These are phyloP conservation scores for Lumbricus terrestris DNA, from an alignment of 2,888 invertebrate genomes.

Conservation along the genomic window DNA sequence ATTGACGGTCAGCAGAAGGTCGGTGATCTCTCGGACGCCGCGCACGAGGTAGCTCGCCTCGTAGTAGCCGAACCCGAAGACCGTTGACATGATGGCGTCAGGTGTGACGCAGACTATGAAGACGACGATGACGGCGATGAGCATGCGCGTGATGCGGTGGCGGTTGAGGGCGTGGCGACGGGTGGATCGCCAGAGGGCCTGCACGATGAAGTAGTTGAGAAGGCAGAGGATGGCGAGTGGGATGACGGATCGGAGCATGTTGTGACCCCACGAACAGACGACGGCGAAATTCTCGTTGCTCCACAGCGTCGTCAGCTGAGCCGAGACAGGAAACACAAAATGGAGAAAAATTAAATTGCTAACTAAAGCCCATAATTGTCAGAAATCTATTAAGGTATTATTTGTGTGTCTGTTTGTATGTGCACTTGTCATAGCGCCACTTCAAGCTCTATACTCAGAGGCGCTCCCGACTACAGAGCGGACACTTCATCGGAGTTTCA, in stretches of 20 bases:
- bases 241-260: not conserved
- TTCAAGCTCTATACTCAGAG: too few relatives aligned
- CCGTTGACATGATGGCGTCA: slow-evolving; percentile 43
- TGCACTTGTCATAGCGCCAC: too few relatives aligned
- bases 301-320: not conserved
- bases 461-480: too few relatives aligned
- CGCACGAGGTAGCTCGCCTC: slow-evolving; percentile 37
- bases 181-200: slow-evolving; percentile 12
- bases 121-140: slow-evolving; percentile 42
- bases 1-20: slow-evolving; percentile 53
- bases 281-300: not conserved
- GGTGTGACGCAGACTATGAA: slow-evolving; percentile 43
- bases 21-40: slow-evolving; percentile 47
- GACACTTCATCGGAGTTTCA: too few relatives aligned
- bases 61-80: slow-evolving; percentile 40
- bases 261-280: slow-evolving; percentile 12
- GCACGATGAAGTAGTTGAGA: slow-evolving; percentile 12
- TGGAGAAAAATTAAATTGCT: not conserved
- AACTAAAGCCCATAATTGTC: too few relatives aligned
- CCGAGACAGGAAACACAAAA: not conserved
- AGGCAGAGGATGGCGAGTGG: slow-evolving; percentile 6
- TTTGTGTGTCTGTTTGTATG: too few relatives aligned
- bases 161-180: slow-evolving; percentile 17
- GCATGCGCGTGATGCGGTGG: slow-evolving; percentile 42
- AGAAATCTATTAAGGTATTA: too few relatives aligned